Conservation (phyloP, 1,140 invertebrate genomes). For the Anthonomus grandis region DNA sequence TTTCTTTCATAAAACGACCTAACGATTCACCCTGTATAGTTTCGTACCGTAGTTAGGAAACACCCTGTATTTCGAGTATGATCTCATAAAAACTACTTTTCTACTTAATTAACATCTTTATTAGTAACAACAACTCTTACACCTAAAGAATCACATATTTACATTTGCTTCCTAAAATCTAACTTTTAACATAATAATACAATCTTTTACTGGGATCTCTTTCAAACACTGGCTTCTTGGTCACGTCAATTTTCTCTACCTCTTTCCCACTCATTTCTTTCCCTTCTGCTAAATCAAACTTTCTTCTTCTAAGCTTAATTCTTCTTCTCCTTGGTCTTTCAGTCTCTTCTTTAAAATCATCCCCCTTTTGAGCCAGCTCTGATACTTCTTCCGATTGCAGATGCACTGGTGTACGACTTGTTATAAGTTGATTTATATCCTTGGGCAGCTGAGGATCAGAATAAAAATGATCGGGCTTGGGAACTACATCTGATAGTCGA, state of each 20-base stretch:
- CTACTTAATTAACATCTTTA: no score
- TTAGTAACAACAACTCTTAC: no score
- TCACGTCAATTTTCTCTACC: constrained; percentile 15
- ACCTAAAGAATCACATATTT: constrained; percentile 27
- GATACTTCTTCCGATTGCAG: constrained; percentile 9
- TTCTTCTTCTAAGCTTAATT: background rate
- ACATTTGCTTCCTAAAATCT: constrained; percentile 23
- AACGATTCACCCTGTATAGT: no score
- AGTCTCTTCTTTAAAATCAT: constrained; percentile 1
- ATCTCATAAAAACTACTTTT: no score
- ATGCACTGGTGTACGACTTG: constrained; percentile 11
- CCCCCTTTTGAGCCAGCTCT: constrained; percentile 7
- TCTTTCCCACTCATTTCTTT: constrained; percentile 16
- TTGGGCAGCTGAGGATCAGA: constrained; percentile 29
- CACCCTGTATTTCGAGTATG: no score
- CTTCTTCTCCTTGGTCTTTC: background rate
- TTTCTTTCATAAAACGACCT: no score
- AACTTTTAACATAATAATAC: constrained; percentile 43
- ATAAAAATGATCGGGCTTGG: constrained; percentile 35
- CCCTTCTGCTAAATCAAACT: background rate
- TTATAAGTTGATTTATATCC: constrained; percentile 16
- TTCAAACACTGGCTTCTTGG: constrained; percentile 34
- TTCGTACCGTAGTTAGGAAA: no score
- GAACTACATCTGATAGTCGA: constrained; percentile 31
- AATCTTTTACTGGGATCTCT: constrained; percentile 45